Conservation (phyloP, 2,797 vertebrate genomes). For the Muscicapa comitata region DNA sequence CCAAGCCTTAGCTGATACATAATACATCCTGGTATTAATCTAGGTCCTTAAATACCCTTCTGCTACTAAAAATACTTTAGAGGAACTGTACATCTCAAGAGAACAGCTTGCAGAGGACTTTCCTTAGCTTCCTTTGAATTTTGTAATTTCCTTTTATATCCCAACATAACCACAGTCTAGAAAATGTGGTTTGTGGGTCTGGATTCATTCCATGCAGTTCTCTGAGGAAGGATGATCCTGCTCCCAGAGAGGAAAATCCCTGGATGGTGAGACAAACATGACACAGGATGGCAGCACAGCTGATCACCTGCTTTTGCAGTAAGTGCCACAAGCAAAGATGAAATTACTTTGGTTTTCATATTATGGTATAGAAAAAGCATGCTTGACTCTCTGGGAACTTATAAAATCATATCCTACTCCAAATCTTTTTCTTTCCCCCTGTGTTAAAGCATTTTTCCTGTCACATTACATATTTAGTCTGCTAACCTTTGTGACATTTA, state of each 20-base stretch:
- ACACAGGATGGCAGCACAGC: background rate
- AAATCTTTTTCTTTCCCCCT: background rate
- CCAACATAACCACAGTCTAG: background rate
- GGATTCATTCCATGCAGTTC: background rate
- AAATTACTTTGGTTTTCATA: background rate
- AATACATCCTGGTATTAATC: conserved; percentile 55
- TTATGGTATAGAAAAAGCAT: background rate
- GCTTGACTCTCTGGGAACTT: background rate
- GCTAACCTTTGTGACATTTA: background rate
- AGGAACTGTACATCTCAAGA: conserved; percentile 25
- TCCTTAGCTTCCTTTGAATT: conserved; percentile 28
- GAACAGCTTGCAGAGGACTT: conserved; percentile 16
- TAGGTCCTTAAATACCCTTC: conserved; percentile 36
- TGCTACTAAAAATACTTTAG: conserved; percentile 49
- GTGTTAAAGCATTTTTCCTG: background rate
- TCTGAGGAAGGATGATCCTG: background rate
- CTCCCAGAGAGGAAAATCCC: background rate
- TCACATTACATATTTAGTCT: background rate
- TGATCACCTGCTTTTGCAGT: background rate
- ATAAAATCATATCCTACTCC: background rate
- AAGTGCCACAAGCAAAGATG: background rate
- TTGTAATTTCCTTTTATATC: conserved; percentile 20
- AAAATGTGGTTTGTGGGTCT: conserved; percentile 30
- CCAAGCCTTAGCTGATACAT: background rate
- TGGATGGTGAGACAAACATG: background rate